phyloP scores from a whole-genome alignment of 2,113 vertebrate species.

The Tenrec ecaudatus region DNA sequence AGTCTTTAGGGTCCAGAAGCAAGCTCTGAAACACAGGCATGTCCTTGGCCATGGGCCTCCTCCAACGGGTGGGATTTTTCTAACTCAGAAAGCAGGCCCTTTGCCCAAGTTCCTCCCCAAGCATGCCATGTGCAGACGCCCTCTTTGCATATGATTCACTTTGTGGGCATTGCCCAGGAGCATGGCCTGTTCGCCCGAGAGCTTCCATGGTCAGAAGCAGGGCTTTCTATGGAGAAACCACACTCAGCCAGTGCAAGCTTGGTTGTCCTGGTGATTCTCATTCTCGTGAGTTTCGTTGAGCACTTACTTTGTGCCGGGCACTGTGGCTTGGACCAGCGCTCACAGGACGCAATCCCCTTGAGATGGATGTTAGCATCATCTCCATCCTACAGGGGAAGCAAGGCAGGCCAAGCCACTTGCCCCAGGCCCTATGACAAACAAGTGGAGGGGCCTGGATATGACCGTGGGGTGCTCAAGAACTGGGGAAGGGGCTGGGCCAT shows the following conservation, averaged over 20 bases:
- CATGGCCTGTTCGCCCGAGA: neutral
- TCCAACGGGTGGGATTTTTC: fast-evolving
- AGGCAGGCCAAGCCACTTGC: neutral
- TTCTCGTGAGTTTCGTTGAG: neutral
- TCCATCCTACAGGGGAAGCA: neutral
- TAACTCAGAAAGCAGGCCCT: neutral
- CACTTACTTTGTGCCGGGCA: fast-evolving
- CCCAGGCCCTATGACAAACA: neutral
- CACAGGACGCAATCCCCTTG: neutral
- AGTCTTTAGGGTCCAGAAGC: fast-evolving
- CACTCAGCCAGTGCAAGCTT: fast-evolving
- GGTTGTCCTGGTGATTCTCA: neutral
- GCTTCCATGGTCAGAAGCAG: neutral
- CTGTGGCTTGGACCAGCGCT: neutral
- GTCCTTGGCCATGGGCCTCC: neutral
- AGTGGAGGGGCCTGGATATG: neutral
- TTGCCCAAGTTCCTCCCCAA: neutral
- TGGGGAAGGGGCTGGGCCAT: neutral
- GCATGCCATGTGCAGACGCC: fast-evolving
- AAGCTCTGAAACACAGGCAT: fast-evolving
- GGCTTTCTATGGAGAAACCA: neutral
- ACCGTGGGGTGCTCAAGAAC: neutral
- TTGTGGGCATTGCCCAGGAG: too few species aligned
- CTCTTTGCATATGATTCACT: fast-evolving
- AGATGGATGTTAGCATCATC: fast-evolving